Conservation (phyloP, 2,888 invertebrate species). For the Geophilus truncorum region DNA sequence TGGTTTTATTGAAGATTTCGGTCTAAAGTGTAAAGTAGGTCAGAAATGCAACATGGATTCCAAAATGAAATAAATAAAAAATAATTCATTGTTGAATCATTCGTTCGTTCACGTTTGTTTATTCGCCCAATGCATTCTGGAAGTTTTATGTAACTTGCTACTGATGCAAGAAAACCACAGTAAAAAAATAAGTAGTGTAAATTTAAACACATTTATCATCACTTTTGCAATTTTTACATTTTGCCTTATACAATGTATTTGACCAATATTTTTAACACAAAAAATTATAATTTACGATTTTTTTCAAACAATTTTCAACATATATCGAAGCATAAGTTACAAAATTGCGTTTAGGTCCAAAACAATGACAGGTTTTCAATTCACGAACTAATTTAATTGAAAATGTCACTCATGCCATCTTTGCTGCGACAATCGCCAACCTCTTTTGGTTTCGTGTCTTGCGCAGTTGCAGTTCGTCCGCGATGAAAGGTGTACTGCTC, state of each 20-base stretch:
- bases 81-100: too few species aligned
- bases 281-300: not conserved
- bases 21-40: too few species aligned
- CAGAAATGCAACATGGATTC: not conserved
- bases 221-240: not conserved
- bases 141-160: too few species aligned
- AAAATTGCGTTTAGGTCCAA: too few species aligned
- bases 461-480: not conserved
- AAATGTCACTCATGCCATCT: not conserved
- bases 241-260: not conserved
- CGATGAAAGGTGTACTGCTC: slow-evolving; percentile 13
- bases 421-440: too few species aligned
- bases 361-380: too few species aligned
- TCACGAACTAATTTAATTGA: too few species aligned
- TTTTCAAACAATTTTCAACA: not conserved
- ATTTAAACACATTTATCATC: not conserved
- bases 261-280: too few species aligned
- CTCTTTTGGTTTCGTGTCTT: not conserved
- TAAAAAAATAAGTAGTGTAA: not conserved
- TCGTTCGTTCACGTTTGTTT: too few species aligned
- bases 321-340: too few species aligned
- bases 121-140: too few species aligned
- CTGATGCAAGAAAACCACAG: not conserved
- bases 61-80: not conserved
- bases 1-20: too few species aligned